Base-by-base conservation (phyloP, 2,113 vertebrate species). In the Cairina moschata region DNA sequence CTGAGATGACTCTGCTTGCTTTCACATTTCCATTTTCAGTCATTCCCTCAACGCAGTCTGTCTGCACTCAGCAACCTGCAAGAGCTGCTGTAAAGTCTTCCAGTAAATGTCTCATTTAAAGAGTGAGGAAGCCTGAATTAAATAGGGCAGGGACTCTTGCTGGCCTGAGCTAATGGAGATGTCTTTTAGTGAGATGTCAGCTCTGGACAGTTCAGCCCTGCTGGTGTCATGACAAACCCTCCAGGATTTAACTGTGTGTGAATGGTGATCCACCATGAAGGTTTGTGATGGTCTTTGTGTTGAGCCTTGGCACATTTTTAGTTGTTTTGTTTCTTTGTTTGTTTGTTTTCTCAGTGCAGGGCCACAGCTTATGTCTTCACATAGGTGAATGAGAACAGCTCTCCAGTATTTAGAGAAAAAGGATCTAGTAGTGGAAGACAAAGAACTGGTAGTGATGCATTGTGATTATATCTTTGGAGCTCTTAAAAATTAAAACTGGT, bases 21-120 rank as follows among this genome's bases (percentile, higher is more conserved):
- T 88, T 92, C 69, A 59, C 84, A 54, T 97, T 88, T 86, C 85
- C 82, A 86, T 72, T 91, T 86, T 93, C 8, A 1, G n/a, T 95
- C 31, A 84, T 82, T 13, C 55, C 36, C 63, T 92, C 74, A 83
- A 52, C 71, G 66, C 42, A 77, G 29, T 86, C n/a, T 83, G 90
- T 90, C 83, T 74, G 59, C 93, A 75, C 86, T 97, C 96, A 96
- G 93, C 93, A 92, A 58, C 93, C 90, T 95, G 82, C 62, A 85
- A 96, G 65, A 62, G 54, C 28, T 86, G 80, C 83, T 95, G 59
- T n/a, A 95, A 92, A 94, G 81, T 71, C 89, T 97, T 95, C 92
- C 96, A 97, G 93, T 94, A 97, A 97, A 96, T 46, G 80, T 92
- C 95, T 95, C 86, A 91, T 96, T 96, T 96, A 92, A 95, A 82